Conservation (phyloP, 2,888 invertebrate species). For the Caenorhabditis panamensis region DNA sequence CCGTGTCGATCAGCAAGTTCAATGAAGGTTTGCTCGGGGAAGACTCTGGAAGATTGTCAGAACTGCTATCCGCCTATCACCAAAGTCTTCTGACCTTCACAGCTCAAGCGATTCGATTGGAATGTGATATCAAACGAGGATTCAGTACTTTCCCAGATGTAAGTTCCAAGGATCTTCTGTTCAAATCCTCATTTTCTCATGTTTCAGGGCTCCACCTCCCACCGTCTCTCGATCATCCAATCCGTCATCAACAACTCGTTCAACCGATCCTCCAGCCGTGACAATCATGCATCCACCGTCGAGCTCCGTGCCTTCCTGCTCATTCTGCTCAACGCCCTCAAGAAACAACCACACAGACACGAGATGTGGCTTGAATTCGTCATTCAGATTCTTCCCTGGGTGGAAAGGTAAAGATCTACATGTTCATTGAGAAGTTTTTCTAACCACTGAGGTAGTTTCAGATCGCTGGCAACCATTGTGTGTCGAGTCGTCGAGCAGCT, state of each 20-base stretch:
- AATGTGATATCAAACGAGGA: constrained; percentile 77
- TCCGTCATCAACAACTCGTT: constrained; percentile 65
- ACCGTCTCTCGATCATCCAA: constrained; percentile 76
- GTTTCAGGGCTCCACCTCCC: constrained; percentile 49
- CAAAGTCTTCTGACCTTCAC: constrained; percentile 77
- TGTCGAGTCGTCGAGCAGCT: constrained; percentile 89
- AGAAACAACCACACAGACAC: constrained; percentile 84
- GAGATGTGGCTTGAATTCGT: constrained; percentile 90
- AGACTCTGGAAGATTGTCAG: constrained; percentile 66
- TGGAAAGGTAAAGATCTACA: constrained; percentile 82
- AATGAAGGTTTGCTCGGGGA: constrained; percentile 73
- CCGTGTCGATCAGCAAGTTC: constrained; percentile 79
- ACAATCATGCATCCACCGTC: constrained; percentile 75
- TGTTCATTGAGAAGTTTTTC: not conserved
- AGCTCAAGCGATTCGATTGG: constrained; percentile 78
- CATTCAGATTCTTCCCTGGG: constrained; percentile 88
- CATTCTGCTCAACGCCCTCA: constrained; percentile 88
- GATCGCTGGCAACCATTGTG: constrained; percentile 88
- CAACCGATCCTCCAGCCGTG: constrained; percentile 74
- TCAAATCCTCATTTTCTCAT: not conserved
- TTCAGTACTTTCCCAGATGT: constrained; percentile 66
- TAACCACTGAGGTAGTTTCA: constrained; percentile 81
- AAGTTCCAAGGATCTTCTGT: not conserved
- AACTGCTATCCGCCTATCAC: constrained; percentile 76
- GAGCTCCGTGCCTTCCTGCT: constrained; percentile 91